Evolutionary conservation across 53 echinoderm and acorn worm genomes (phyloP).

Genomic region (Antedon mediterranea): DNA sequence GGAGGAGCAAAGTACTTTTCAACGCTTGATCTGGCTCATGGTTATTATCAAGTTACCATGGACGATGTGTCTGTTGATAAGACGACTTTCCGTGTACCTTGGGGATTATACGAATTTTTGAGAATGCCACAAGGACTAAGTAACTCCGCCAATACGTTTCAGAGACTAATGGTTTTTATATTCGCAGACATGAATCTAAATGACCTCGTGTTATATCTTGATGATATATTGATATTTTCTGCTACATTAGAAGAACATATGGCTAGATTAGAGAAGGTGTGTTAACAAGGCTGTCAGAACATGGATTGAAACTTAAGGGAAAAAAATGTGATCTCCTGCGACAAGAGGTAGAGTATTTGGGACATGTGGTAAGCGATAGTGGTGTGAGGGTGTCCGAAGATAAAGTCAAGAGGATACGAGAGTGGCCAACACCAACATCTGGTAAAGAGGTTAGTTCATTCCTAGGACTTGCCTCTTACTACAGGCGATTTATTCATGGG

Average conservation of each 20-base stretch:
- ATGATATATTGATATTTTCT: not conserved
- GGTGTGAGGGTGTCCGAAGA: not conserved
- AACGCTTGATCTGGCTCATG: too few species aligned
- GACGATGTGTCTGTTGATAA: not conserved
- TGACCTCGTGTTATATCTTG: not conserved
- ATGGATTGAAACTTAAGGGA: slow-evolving; percentile 2
- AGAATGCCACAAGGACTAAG: slow-evolving; percentile 2
- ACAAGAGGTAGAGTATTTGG: not conserved
- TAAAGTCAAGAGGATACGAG: not conserved
- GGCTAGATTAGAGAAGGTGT: not conserved
- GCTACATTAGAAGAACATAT: not conserved
- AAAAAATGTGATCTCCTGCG: not conserved
- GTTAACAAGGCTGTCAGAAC: not conserved
- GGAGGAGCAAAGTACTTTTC: too few species aligned
- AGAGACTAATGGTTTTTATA: not conserved
- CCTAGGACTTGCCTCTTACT: too few species aligned
- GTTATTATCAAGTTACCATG: too few species aligned
- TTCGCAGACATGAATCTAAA: not conserved
- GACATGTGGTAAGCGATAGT: slow-evolving; percentile 5
- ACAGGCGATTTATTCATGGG: too few species aligned
- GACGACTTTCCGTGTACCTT: slow-evolving; percentile 8
- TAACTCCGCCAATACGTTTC: slow-evolving; percentile 2
- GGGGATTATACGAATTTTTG: not conserved
- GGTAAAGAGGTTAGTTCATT: not conserved
- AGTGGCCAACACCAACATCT: slow-evolving; percentile 6